These are phyloP conservation scores for Coregonus clupeaformis DNA, from an alignment of 2,113 vertebrate species.

Conservation along the genomic window DNA sequence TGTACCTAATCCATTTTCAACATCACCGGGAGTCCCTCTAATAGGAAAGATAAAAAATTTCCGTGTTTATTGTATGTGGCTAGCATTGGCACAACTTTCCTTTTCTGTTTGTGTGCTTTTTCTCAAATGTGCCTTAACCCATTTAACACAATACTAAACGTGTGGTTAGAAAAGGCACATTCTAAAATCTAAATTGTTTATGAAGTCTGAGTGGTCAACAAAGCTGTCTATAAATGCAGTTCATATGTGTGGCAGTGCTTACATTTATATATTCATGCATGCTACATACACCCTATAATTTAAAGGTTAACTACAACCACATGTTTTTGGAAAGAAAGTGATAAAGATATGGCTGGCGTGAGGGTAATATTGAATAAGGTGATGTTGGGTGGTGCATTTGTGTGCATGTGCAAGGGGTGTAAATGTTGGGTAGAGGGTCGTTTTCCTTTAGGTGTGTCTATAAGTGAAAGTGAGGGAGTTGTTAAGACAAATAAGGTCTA, in stretches of 20 bases:
- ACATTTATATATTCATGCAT: conserved; percentile 51
- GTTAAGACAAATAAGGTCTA: not conserved
- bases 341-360: conserved; percentile 29
- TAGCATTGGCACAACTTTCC: not conserved
- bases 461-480: not conserved
- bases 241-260: conserved; percentile 52
- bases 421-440: not conserved
- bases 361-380: not conserved
- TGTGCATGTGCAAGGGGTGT: conserved; percentile 10
- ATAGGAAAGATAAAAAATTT: conserved; percentile 5
- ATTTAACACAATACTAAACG: conserved; percentile 29
- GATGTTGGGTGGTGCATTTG: conserved; percentile 2
- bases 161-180: conserved; percentile 30
- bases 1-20: not conserved
- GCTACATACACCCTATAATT: conserved; percentile 64
- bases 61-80: not conserved
- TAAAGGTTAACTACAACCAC: conserved; percentile 44
- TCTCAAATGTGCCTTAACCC: conserved; percentile 8
- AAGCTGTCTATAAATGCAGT: conserved; percentile 46
- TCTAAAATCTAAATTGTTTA: conserved; percentile 26
- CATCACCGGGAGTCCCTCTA: not conserved
- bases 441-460: not conserved
- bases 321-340: conserved; percentile 43
- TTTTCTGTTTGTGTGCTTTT: not conserved
- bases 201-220: conserved; percentile 34